A percentile compares a stretch with the other conserved stretches of the same genome.
These are phyloP conservation scores for Octopus sinensis DNA, from an alignment of 1,140 invertebrate genomes.

Conservation along the genomic window DNA sequence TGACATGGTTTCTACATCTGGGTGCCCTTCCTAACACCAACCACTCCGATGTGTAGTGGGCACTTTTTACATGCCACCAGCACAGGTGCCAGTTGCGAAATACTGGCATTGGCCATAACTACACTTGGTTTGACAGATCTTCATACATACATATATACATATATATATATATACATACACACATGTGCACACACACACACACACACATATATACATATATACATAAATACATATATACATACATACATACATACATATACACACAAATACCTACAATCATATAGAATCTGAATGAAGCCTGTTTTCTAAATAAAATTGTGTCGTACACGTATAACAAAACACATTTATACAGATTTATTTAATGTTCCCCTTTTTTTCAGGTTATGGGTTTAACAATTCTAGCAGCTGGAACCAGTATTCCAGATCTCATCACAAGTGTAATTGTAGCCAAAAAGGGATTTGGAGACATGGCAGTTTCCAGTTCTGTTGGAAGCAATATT, in stretches of 20 bases:
- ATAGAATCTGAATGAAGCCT: not conserved
- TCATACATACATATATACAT: not conserved
- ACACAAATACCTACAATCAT: conserved; percentile 1
- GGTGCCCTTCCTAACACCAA: too few relatives aligned
- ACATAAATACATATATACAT: not conserved
- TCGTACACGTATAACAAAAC: too few relatives aligned
- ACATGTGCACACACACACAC: not conserved
- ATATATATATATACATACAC: not conserved
- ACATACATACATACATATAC: conserved; percentile 10
- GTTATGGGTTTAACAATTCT: conserved; percentile 61
- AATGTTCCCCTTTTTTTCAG: conserved; percentile 41
- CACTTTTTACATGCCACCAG: too few relatives aligned
- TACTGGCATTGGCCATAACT: not conserved
- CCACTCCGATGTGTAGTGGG: too few relatives aligned
- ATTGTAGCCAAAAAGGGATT: conserved; percentile 59
- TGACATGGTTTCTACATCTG: too few relatives aligned
- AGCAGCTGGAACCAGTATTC: conserved; percentile 61
- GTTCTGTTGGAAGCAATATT: conserved; percentile 57
- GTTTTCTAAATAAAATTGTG: not conserved
- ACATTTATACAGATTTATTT: too few relatives aligned
- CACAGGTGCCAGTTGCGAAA: too few relatives aligned
- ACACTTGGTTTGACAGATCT: not conserved
- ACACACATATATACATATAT: not conserved
- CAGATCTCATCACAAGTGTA: conserved; percentile 60
- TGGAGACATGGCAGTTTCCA: conserved; percentile 58